Conservation (phyloP, 2,888 invertebrate species). For the Drosophila quinaria region DNA sequence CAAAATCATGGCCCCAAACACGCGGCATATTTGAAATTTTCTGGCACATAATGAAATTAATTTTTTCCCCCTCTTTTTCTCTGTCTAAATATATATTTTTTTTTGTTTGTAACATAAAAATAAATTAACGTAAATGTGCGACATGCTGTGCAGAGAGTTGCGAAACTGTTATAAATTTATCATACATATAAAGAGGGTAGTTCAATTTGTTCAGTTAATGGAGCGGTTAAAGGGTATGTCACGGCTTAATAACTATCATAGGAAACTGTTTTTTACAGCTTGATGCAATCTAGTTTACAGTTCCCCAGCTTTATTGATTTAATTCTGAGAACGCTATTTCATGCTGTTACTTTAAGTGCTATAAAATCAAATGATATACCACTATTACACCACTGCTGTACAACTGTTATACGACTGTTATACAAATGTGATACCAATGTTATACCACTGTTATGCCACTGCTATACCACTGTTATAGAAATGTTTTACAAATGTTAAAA, state of each 20-base stretch:
- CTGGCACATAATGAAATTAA: constrained; percentile 37
- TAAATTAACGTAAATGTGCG: constrained; percentile 62
- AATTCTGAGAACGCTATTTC: no score
- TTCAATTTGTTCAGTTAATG: not conserved
- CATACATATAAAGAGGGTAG: constrained; percentile 12
- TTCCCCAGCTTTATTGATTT: no score
- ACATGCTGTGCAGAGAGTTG: constrained; percentile 59
- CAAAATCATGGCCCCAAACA: constrained; percentile 53
- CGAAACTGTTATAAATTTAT: constrained; percentile 44
- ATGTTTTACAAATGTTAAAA: no score
- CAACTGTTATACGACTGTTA: no score
- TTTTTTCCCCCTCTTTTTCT: not conserved
- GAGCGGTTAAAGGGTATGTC: no score
- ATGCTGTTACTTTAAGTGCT: no score
- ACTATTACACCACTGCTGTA: no score
- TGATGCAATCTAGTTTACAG: no score
- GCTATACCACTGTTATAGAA: no score
- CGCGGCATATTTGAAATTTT: constrained; percentile 65
- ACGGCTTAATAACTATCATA: not conserved
- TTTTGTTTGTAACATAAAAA: constrained; percentile 30
- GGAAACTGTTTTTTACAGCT: not conserved
- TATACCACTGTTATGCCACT: no score
- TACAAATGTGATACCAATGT: no score
- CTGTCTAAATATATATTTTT: not conserved
- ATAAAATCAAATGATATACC: no score